Conservation (phyloP, 2,888 invertebrate genomes). For the Tineola bisselliella region DNA sequence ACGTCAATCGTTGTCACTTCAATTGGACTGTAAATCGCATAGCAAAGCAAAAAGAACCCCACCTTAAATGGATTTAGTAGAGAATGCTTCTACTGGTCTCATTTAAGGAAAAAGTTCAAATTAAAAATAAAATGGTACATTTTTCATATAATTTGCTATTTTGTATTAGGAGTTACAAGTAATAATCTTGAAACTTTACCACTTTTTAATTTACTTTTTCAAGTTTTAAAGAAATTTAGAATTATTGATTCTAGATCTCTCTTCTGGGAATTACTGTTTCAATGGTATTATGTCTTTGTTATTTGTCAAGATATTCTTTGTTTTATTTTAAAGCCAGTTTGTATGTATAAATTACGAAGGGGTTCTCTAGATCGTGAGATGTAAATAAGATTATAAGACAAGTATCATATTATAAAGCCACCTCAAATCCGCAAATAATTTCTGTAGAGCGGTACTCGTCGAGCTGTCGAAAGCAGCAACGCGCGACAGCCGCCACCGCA, state of each 20-base stretch:
- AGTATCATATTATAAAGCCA: not conserved
- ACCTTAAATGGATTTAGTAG: not conserved
- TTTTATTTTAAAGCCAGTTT: too few relatives aligned
- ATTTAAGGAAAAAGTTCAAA: not conserved
- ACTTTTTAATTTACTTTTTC: too few relatives aligned
- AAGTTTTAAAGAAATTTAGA: too few relatives aligned
- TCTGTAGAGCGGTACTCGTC: constrained; percentile 10
- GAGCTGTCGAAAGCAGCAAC: constrained; percentile 13
- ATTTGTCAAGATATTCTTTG: too few relatives aligned
- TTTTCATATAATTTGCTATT: not conserved
- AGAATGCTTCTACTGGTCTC: not conserved
- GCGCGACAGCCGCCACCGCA: constrained; percentile 1
- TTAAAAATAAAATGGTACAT: too few relatives aligned
- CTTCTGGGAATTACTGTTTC: too few relatives aligned
- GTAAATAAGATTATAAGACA: not conserved
- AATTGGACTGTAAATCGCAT: not conserved
- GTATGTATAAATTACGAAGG: too few relatives aligned
- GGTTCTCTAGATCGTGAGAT: not conserved
- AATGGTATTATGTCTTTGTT: too few relatives aligned
- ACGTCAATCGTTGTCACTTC: not conserved
- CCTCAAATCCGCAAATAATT: constrained; percentile 7
- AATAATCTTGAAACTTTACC: too few relatives aligned
- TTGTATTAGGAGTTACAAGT: not conserved
- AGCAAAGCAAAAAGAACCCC: not conserved
- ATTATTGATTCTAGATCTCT: too few relatives aligned